These are phyloP conservation scores for Eumeta japonica DNA, from an alignment of 1,140 invertebrate species.

Conservation along the genomic window DNA sequence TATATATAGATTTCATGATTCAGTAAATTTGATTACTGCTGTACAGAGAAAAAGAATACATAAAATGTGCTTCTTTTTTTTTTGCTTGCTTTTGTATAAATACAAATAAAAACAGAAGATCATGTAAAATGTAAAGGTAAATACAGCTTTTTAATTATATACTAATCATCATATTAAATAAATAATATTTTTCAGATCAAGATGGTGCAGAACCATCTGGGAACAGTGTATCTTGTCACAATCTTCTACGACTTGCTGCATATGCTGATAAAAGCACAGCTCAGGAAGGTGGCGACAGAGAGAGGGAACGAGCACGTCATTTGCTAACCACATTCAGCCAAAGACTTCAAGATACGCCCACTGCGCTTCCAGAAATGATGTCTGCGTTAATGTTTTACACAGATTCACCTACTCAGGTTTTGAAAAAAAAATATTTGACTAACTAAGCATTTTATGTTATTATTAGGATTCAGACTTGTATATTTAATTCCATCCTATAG, in stretches of 20 bases:
- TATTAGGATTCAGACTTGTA: too few species aligned
- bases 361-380: constrained; percentile 76
- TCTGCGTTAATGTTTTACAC: constrained; percentile 70
- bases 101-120: background rate
- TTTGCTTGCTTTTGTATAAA: too few species aligned
- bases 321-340: constrained; percentile 66
- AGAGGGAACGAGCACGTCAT: constrained; percentile 61
- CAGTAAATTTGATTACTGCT: too few species aligned
- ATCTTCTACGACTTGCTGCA: constrained; percentile 73
- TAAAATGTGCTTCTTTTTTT: too few species aligned
- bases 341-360: constrained; percentile 54
- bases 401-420: constrained; percentile 67
- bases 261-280: constrained; percentile 62
- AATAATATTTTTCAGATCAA: constrained; percentile 68
- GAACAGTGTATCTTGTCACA: constrained; percentile 85
- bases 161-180: background rate
- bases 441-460: too few species aligned
- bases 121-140: background rate
- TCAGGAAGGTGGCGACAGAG: constrained; percentile 43
- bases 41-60: too few species aligned
- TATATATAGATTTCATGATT: too few species aligned
- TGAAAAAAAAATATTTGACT: background rate
- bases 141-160: background rate
- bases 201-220: constrained; percentile 91
- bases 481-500: too few species aligned